Base-by-base conservation (phyloP, 2,113 vertebrate species). In the Zapornia atra region DNA sequence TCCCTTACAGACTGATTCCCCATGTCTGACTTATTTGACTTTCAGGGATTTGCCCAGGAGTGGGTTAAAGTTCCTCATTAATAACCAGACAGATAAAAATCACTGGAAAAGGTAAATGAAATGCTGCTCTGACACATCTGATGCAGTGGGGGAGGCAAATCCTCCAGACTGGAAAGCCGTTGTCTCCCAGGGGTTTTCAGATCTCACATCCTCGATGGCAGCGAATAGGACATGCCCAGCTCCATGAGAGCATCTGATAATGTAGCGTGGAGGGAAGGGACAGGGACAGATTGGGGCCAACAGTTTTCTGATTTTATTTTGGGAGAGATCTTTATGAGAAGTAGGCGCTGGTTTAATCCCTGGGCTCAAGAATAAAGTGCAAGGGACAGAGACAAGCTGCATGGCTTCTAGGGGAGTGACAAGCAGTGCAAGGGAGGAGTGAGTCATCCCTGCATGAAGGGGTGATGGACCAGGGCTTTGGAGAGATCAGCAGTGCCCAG, bases 71-170 rank as follows among this genome's bases (percentile, higher is more conserved):
- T 82, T 94, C 54, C 40, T 96, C 65, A 69, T 94, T 96, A 96
- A 89, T 93, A 95, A 89, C 34, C 38, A 83, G 72, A 86, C 63
- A 8, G 66, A 90, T 93, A 92, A 96, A 96, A 96, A 96, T 92
- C 54, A 72, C 79, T 92, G n/a, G 65, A 89, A 95, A 95, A 93
- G 86, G 88, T 86, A 96, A 94, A 90, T 79, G 59, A 94, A 96
- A 90, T 87, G 38, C 82, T 95, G 59, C 77, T 94, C 79, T 97
- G 97, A 96, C 94, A 96, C 56, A 92, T 95, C 84, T 94, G 84
- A 96, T 94, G 66, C 79, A 92, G 79, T 81, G 82, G 72, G 44
- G 63, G 91, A 90, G 82, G 71, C 83, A 88, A 53, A 94, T 92
- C 70, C 60, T 94, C 64, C 92, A 84, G 82, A 69, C 44, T 94